phyloP scores from a whole-genome alignment of 2,888 invertebrate genomes.

The Dione juno region DNA sequence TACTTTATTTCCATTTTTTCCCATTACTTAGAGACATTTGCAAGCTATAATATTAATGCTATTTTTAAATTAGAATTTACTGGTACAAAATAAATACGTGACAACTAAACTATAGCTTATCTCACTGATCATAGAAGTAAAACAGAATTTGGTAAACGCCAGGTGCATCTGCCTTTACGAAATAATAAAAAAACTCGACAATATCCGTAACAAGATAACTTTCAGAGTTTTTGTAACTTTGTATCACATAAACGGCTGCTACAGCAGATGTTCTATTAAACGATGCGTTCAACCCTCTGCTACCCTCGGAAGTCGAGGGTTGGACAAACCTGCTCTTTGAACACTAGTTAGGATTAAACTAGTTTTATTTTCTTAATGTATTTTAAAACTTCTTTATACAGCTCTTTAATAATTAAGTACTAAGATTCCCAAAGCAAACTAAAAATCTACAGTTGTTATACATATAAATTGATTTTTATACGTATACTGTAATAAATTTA shows the following conservation, averaged over 20 bases:
- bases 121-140: not conserved
- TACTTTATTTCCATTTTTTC: too few species aligned
- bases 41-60: too few species aligned
- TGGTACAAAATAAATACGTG: too few species aligned
- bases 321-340: slow-evolving; percentile 12
- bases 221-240: not conserved
- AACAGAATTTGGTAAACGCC: not conserved
- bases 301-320: slow-evolving; percentile 19
- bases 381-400: not conserved
- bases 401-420: not conserved
- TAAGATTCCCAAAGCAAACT: not conserved
- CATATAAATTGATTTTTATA: too few species aligned
- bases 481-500: too few species aligned
- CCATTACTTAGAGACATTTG: too few species aligned
- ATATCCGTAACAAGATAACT: slow-evolving; percentile 1
- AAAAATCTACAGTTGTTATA: not conserved
- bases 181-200: not conserved
- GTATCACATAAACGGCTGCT: slow-evolving; percentile 22
- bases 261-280: slow-evolving; percentile 28
- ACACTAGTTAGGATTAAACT: not conserved
- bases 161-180: slow-evolving; percentile 2
- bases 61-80: too few species aligned
- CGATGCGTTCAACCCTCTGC: slow-evolving; percentile 17
- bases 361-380: not conserved
- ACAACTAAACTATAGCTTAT: not conserved